Evolutionary conservation across 2,888 invertebrate genomes (phyloP), one percentile per base, ranked within the genome.

Genomic region (Phymatocera aterrima): DNA sequence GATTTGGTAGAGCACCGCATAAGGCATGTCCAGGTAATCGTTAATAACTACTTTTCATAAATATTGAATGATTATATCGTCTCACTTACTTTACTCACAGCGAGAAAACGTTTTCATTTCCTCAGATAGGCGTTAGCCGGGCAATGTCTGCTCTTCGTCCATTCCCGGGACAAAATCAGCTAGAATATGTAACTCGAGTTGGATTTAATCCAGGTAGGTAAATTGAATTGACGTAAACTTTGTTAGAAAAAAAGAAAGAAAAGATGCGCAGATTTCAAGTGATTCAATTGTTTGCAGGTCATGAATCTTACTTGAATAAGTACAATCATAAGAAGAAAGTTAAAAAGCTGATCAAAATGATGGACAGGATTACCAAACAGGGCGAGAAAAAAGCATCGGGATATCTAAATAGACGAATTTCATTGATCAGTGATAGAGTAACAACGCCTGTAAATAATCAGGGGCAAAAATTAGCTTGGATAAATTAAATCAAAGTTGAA

Each of bases 1-100:
- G 98, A 98, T 91, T 92, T 97, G 43, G 95, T 96, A 2, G 98
- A 98, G 87, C 98, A 98, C 88, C 93, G 94, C 82, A 95, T 97
- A 61, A 92, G 95, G 65, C 96, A 97, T 87, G 92, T 93, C 61
- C 92, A 94, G 91, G 95, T 94, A 87, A 46, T 24, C 86, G 81
- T 85, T 83, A 77, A 24, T 57, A 12, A 3, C 46, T 46, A 10
- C n/a, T 46, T 3, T 46, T n/a, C 15, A 46, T 46, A 3, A 15
- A 24, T 28, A 15, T 57, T 28, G 1, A 15, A 57, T 24, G 10
- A 28, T 28, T 57, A 24, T 2, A 21, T 21, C 10, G 4, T 51
- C 24, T 10, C 24, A 57, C 1, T 28, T 1, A 80, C 81, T 81
- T 81, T 80, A 77, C 10, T 4, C 12, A 77, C 46, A 46, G n/a